Conservation (phyloP, 2,113 vertebrate species). For the Gracilinanus agilis region DNA sequence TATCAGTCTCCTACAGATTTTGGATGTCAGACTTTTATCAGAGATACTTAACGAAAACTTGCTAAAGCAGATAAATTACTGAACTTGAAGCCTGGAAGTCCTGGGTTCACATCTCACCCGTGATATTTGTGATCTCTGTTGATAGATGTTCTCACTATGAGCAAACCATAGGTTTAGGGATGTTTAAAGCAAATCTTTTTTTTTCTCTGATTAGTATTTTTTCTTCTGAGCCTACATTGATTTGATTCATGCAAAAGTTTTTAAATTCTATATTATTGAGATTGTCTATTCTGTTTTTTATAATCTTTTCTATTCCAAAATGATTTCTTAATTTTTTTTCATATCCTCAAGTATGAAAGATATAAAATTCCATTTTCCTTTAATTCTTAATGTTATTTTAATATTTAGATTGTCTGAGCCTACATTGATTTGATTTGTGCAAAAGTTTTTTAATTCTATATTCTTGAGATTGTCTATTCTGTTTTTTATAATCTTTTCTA, state of each 20-base stretch:
- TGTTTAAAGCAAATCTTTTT: neutral
- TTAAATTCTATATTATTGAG: neutral
- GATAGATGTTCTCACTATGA: neutral
- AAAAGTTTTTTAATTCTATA: neutral
- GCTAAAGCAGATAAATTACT: neutral
- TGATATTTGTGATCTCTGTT: neutral
- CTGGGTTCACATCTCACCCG: neutral
- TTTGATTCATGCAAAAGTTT: neutral
- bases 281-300: neutral
- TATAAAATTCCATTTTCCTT: neutral
- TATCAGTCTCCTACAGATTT: neutral
- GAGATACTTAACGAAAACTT: neutral
- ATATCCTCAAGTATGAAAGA: no score
- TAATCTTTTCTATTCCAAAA: neutral
- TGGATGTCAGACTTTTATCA: neutral
- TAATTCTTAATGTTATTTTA: neutral
- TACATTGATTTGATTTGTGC: neutral
- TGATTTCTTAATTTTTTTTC: no score
- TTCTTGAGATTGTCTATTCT: neutral
- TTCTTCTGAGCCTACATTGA: neutral
- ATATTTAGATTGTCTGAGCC: neutral
- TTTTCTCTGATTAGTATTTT: neutral
- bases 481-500: neutral
- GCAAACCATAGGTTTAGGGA: neutral
- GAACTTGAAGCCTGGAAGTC: neutral